phyloP scores from a whole-genome alignment of 2,888 invertebrate genomes.

The Cybosia mesomella region DNA sequence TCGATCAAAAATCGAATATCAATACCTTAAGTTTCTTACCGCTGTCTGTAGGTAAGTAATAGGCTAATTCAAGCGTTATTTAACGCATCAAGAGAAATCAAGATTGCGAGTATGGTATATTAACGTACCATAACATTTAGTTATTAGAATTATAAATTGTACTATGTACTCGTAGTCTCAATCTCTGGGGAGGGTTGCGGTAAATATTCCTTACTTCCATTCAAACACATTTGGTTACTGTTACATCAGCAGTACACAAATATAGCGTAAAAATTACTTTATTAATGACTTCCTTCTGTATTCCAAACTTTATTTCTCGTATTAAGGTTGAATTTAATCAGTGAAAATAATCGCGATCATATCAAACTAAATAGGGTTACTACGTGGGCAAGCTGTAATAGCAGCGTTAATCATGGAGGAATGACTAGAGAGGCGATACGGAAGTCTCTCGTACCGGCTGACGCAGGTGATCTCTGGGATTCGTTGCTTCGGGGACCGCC shows the following conservation, averaged over 20 bases:
- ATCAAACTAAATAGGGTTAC: background rate
- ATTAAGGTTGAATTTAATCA: background rate
- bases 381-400: too few species aligned
- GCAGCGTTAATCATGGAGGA: too few species aligned
- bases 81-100: constrained; percentile 18
- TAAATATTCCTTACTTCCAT: constrained; percentile 26
- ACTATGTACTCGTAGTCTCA: constrained; percentile 14
- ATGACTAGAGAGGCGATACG: too few species aligned
- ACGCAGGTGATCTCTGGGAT: too few species aligned
- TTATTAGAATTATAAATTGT: constrained; percentile 27
- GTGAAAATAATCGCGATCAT: background rate
- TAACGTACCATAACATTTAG: constrained; percentile 25
- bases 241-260: constrained; percentile 11
- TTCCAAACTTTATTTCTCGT: background rate
- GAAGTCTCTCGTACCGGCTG: too few species aligned
- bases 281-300: background rate
- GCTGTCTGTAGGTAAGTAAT: background rate
- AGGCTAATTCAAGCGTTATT: background rate
- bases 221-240: constrained; percentile 13
- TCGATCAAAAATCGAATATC: background rate
- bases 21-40: background rate
- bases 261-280: constrained; percentile 1
- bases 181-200: constrained; percentile 19
- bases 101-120: constrained; percentile 25
- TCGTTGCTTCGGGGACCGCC: too few species aligned